Evolutionary conservation across 2,797 vertebrate species (phyloP), one percentile per base, ranked within the genome.

Genomic region (Rallus crepitans): DNA sequence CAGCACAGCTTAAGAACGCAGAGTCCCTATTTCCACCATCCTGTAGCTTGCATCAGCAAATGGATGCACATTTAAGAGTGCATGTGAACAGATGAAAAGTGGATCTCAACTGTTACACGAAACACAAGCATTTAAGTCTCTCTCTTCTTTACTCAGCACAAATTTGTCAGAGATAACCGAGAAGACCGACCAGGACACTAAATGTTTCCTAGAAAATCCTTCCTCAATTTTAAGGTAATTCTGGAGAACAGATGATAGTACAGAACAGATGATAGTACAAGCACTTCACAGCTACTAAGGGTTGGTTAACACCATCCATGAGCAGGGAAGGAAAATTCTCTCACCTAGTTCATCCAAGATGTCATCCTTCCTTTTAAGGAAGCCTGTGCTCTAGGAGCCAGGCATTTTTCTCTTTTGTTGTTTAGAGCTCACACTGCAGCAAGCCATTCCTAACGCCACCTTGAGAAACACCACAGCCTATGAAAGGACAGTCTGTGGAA

Each of bases 11-110:
- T 42, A 72, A 37, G 78, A 52, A 80, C 93, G 68, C 13, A 57
- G 6, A 78, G 55, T 18, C 33, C 24, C 20, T 42, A 39, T 9
- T 31, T 85, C 6, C 45, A 56, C 2, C 2, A 33, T 56, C 31
- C 24, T 11, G 11, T 1, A 6, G 31, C 31, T 53, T 40, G 11
- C 37, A 88, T 6, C 27, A 82, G 23, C 52, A 80, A 88, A 81
- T 1, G 3, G 18, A 78, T 3, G 30, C 11, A 53, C 11, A 39
- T 52, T 28, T 50, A 77, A 76, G 0, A 45, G 17, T 1, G 0
- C 8, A 21, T 0, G 1, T 23, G 28, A 81, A 89, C 23, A 30
- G 7, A 8, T 8, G 18, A 31, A 28, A 59, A 85, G 23, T 3
- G 6, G 30, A n/a, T 47, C 63, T 66, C 33, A 79, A 80, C 14